phyloP scores from a whole-genome alignment of 2,113 vertebrate genomes.

The Actenoides lindsayi region DNA sequence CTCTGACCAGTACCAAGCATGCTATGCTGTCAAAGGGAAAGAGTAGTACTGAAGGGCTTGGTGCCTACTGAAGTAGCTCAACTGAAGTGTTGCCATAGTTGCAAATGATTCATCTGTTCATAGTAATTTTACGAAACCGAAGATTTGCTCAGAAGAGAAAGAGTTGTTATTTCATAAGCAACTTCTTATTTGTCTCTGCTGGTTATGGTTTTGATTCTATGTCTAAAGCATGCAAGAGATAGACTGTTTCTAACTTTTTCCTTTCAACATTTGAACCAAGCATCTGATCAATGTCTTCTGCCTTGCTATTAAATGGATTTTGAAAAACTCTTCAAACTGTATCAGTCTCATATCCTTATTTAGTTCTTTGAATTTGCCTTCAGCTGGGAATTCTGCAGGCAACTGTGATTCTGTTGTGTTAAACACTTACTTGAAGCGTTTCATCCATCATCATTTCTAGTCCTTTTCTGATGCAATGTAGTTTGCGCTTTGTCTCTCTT shows the following conservation, averaged over 20 bases:
- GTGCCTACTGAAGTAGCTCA: neutral
- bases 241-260: slow-evolving; percentile 36
- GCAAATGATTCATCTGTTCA: neutral
- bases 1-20: neutral
- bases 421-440: slow-evolving; percentile 72
- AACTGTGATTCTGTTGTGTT: slow-evolving; percentile 73
- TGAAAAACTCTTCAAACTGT: slow-evolving; percentile 81
- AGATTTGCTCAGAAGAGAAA: neutral
- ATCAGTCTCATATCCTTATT: slow-evolving; percentile 79
- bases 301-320: slow-evolving; percentile 78
- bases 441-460: slow-evolving; percentile 84
- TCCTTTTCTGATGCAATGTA: slow-evolving; percentile 84
- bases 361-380: slow-evolving; percentile 73
- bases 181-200: neutral
- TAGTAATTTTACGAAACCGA: neutral
- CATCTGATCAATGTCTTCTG: slow-evolving; percentile 73
- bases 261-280: slow-evolving; percentile 59
- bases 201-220: neutral
- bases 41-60: neutral
- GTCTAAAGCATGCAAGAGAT: neutral
- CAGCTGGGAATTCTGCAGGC: slow-evolving; percentile 77
- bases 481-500: slow-evolving; percentile 84
- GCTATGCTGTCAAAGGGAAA: neutral
- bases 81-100: neutral
- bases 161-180: slow-evolving; percentile 40